A percentile compares a stretch with the other conserved stretches of the same genome.
phyloP scores from a whole-genome alignment of 2,797 vertebrate genomes.

The Periparus ater region DNA sequence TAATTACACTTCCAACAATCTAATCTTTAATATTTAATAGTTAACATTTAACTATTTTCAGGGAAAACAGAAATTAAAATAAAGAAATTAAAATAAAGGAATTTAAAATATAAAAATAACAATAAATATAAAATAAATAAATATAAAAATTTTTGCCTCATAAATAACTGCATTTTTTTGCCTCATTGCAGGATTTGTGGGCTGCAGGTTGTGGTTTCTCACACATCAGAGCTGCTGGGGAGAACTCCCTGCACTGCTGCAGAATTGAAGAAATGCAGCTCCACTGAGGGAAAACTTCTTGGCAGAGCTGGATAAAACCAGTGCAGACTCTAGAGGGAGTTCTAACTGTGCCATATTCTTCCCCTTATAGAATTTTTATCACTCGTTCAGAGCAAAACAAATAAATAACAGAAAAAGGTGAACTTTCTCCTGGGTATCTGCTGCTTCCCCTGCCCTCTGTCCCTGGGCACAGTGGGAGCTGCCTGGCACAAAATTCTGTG shows the following conservation, averaged over 20 bases:
- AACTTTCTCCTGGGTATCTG: background rate
- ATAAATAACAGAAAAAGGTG: background rate
- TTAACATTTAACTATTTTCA: background rate
- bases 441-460: background rate
- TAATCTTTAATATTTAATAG: background rate
- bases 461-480: background rate
- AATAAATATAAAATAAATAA: too few relatives aligned
- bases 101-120: background rate
- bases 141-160: too few relatives aligned
- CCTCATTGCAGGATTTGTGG: background rate
- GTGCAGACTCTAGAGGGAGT: slow-evolving; percentile 56
- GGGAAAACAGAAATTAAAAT: background rate
- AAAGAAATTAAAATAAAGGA: too few relatives aligned
- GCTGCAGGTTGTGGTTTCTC: background rate
- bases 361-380: background rate
- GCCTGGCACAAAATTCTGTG: background rate
- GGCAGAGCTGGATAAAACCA: background rate
- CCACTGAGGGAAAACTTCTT: background rate
- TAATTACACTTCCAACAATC: background rate
- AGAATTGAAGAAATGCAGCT: background rate
- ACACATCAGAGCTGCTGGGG: rapidly evolving
- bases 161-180: background rate
- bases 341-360: slow-evolving; percentile 5
- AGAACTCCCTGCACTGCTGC: background rate
- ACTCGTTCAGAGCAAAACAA: background rate